Evolutionary conservation across 2,113 vertebrate genomes (phyloP).

Genomic region (Nothobranchius kuhntae): DNA sequence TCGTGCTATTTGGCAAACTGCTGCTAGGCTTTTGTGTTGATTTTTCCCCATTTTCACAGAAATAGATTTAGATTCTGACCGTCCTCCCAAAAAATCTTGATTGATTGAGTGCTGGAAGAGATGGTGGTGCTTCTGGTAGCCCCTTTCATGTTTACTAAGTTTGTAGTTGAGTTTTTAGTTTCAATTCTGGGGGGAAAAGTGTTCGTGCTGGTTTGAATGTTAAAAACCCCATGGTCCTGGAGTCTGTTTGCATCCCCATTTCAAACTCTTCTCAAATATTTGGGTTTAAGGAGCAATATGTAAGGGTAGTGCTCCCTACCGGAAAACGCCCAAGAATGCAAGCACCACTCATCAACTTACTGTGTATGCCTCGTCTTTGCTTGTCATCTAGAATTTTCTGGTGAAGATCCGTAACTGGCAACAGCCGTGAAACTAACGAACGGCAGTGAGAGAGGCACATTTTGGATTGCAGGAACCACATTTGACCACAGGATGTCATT

Average conservation of each 20-base stretch:
- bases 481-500: no score
- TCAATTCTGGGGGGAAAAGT: slow-evolving; percentile 17
- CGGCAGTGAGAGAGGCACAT: no score
- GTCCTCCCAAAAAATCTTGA: slow-evolving; percentile 30
- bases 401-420: no score
- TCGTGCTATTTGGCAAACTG: slow-evolving; percentile 40
- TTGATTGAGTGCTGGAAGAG: slow-evolving; percentile 35
- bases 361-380: no score
- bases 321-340: no score
- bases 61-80: slow-evolving; percentile 33
- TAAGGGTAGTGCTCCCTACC: no score
- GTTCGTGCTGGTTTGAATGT: slow-evolving; percentile 29
- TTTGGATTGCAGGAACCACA: no score
- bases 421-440: no score
- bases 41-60: slow-evolving; percentile 19
- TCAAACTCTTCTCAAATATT: not conserved
- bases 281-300: no score
- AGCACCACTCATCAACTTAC: no score
- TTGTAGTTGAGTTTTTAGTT: slow-evolving; percentile 34
- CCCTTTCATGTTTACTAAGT: slow-evolving; percentile 18
- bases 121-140: slow-evolving; percentile 23
- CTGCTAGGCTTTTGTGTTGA: slow-evolving; percentile 5
- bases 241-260: slow-evolving; percentile 14
- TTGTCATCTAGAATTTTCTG: no score
- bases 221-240: slow-evolving; percentile 18